These are phyloP conservation scores for Drosophila prosaltans DNA, from an alignment of 1,140 invertebrate genomes.

Conservation along the genomic window DNA sequence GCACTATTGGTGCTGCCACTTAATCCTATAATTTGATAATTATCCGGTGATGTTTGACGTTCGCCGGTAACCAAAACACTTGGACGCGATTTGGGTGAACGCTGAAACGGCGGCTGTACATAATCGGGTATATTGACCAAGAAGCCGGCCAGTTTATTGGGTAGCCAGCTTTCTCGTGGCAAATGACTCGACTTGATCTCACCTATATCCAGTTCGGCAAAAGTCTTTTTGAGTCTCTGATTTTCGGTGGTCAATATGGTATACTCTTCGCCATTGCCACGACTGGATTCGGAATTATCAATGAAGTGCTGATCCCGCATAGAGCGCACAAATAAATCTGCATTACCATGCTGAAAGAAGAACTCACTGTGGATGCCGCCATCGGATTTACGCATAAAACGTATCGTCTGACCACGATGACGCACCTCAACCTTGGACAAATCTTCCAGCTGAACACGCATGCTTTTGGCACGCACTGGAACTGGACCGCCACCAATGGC, in stretches of 20 bases:
- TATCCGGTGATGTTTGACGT: slow-evolving; percentile 65
- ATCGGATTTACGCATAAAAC: slow-evolving; percentile 88
- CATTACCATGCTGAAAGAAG: slow-evolving; percentile 94
- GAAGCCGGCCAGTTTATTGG: slow-evolving; percentile 73
- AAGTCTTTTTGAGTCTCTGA: slow-evolving; percentile 90
- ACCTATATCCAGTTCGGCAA: slow-evolving; percentile 91
- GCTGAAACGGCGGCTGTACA: slow-evolving; percentile 86
- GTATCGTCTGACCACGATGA: slow-evolving; percentile 88
- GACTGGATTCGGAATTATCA: slow-evolving; percentile 44
- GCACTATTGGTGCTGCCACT: slow-evolving; percentile 70
- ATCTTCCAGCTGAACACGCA: slow-evolving; percentile 87
- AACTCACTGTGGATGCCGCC: slow-evolving; percentile 90
- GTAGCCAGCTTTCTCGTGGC: slow-evolving; percentile 70
- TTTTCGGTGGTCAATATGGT: slow-evolving; percentile 80
- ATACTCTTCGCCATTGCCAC: slow-evolving; percentile 60
- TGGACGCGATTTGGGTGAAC: slow-evolving; percentile 87
- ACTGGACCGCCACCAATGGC: background rate
- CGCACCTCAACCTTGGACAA: slow-evolving; percentile 88
- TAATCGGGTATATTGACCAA: slow-evolving; percentile 75
- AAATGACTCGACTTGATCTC: slow-evolving; percentile 72
- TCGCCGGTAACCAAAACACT: slow-evolving; percentile 73
- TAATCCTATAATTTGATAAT: slow-evolving; percentile 72
- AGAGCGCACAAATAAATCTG: slow-evolving; percentile 89
- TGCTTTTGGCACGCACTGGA: slow-evolving; percentile 84
- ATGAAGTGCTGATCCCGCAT: slow-evolving; percentile 84